Evolutionary conservation across 2,797 vertebrate species (phyloP), one percentile per base, ranked within the genome.

Genomic region (Hemibagrus guttatus): DNA sequence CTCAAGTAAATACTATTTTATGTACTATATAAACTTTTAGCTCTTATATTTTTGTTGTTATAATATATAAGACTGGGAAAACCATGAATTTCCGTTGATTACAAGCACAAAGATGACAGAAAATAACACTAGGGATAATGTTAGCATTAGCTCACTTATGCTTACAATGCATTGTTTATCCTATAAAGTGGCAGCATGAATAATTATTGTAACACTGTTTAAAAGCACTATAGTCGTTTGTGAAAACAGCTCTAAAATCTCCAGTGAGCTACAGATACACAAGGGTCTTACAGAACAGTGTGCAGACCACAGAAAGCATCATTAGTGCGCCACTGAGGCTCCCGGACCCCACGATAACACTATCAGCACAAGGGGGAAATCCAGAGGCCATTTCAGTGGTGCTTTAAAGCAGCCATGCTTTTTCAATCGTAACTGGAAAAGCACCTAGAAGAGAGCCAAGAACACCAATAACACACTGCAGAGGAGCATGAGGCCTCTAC

Each of bases 301-400:
- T 85, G 88, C 88, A 84, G 75, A 89, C 85, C 88, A 90, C 88
- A 87, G 74, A 91, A 92, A 91, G 90, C 87, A 84, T 87, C 80
- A 90, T 90, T 85, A 89, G 49, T 52, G 46, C 42, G 64, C 88
- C 63, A 86, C 90, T 85, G 46, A 87, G 91, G 84, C 81, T 84
- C 88, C 89, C 42, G 68, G 90, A 89, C 90, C 89, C 80, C 69
- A 64, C 81, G 91, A 88, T 90, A 89, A 90, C 63, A 52, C 66
- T 89, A 87, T 89, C 81, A 87, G 90, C 87, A 85, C 75, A 81
- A 31, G 79, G 87, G 93, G 91, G 92, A 92, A 91, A 90, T 91
- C 87, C 91, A 92, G 85, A 56, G 82, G 59, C 90, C 84, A 88
- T 92, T 91, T 93, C 89, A 91, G 88, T 89, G 49, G 85, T 69